These are phyloP conservation scores for Meganola albula DNA, from an alignment of 2,888 invertebrate species.

Conservation along the genomic window DNA sequence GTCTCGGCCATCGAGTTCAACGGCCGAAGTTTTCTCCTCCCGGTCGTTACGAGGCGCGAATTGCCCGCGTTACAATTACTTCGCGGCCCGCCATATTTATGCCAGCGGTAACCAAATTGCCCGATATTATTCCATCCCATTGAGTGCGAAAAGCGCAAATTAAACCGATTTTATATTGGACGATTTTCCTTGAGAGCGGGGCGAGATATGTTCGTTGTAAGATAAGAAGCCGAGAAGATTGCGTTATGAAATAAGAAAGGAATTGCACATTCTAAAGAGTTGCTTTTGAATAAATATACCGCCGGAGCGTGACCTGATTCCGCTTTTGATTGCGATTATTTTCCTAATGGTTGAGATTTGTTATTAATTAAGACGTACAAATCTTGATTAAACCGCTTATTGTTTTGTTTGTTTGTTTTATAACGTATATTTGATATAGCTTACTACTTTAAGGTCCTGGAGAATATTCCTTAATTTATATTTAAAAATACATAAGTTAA, in stretches of 20 bases:
- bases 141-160: constrained; percentile 79
- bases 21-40: constrained; percentile 71
- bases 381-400: constrained; percentile 18
- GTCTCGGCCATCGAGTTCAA: constrained; percentile 50
- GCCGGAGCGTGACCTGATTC: constrained; percentile 39
- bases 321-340: constrained; percentile 49
- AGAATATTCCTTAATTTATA: no score
- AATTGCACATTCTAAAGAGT: constrained; percentile 70
- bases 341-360: constrained; percentile 32
- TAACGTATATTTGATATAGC: background rate
- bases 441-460: background rate
- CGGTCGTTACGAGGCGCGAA: constrained; percentile 76
- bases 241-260: constrained; percentile 77
- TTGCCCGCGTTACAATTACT: constrained; percentile 76
- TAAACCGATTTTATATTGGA: constrained; percentile 79
- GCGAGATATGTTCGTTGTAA: constrained; percentile 73
- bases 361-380: constrained; percentile 19
- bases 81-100: constrained; percentile 75
- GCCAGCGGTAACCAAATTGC: constrained; percentile 78
- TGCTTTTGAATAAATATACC: constrained; percentile 59
- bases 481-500: no score
- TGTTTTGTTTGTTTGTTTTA: constrained; percentile 1
- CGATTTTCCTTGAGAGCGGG: constrained; percentile 72
- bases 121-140: constrained; percentile 78
- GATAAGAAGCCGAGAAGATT: constrained; percentile 74